Evolutionary conservation across 2,888 invertebrate genomes (phyloP).

Genomic region (Panorpa germanica): DNA sequence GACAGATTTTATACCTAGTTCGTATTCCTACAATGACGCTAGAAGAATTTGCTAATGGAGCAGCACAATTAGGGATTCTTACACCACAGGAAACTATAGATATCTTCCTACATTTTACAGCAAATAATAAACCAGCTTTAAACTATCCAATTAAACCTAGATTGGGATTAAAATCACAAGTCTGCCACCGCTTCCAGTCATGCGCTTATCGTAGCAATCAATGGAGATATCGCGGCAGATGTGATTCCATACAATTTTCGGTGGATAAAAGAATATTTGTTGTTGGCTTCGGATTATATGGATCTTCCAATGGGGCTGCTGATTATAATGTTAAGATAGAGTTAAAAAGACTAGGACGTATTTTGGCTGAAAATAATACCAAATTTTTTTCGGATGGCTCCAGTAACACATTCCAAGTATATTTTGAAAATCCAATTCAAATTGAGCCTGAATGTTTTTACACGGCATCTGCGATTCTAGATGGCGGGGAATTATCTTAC

Average conservation of each 20-base stretch:
- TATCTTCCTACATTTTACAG: slow-evolving; percentile 88
- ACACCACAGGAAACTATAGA: slow-evolving; percentile 88
- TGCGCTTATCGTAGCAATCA: slow-evolving; percentile 94
- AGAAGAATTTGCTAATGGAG: slow-evolving; percentile 87
- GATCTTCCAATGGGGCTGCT: slow-evolving; percentile 88
- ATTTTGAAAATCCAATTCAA: slow-evolving; percentile 58
- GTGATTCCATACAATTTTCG: slow-evolving; percentile 92
- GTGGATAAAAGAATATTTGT: slow-evolving; percentile 91
- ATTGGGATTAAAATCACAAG: slow-evolving; percentile 78
- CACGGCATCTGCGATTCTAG: slow-evolving; percentile 87
- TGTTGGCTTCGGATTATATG: slow-evolving; percentile 88
- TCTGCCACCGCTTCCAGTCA: slow-evolving; percentile 90
- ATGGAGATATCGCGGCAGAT: slow-evolving; percentile 91
- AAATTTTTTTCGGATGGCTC: slow-evolving; percentile 94
- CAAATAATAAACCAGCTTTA: slow-evolving; percentile 65
- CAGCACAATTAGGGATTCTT: slow-evolving; percentile 81
- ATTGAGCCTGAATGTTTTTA: slow-evolving; percentile 88
- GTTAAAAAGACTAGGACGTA: slow-evolving; percentile 71
- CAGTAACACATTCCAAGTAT: slow-evolving; percentile 87
- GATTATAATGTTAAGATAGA: slow-evolving; percentile 92
- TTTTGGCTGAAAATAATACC: slow-evolving; percentile 79
- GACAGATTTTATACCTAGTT: slow-evolving; percentile 66
- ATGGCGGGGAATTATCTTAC: slow-evolving; percentile 86
- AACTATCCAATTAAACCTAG: slow-evolving; percentile 69
- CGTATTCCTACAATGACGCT: slow-evolving; percentile 88